Evolutionary conservation across 2,113 vertebrate genomes (phyloP).

Genomic region (Dryoscopus gambensis): DNA sequence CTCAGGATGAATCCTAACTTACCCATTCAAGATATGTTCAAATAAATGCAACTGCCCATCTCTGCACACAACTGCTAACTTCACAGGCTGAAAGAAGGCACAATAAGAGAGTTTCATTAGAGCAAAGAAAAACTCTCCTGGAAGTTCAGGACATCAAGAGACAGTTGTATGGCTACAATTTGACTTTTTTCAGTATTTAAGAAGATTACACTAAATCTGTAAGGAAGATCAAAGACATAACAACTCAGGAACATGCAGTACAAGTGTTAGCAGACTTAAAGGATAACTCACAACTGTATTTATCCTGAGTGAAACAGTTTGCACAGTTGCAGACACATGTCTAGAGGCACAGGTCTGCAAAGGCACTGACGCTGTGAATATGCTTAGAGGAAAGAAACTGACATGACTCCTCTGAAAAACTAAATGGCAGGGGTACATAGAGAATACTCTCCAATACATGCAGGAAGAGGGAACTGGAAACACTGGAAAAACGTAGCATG

Average conservation of each 20-base stretch:
- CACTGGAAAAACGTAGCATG: neutral
- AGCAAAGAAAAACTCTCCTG: neutral
- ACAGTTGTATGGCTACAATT: neutral
- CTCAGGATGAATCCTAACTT: conserved; percentile 56
- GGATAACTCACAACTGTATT: neutral
- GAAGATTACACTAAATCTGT: neutral
- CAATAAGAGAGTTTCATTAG: neutral
- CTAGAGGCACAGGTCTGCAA: neutral
- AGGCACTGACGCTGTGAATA: neutral
- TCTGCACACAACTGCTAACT: conserved; percentile 91
- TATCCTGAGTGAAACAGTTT: neutral
- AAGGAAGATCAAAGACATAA: neutral
- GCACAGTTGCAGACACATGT: neutral
- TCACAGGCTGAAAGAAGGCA: conserved; percentile 83
- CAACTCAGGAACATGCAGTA: neutral
- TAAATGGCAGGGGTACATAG: neutral
- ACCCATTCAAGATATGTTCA: conserved; percentile 98
- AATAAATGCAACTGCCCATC: conserved; percentile 96
- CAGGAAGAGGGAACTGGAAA: neutral
- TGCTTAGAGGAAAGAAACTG: neutral
- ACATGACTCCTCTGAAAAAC: neutral
- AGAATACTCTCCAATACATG: neutral
- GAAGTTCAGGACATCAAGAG: neutral
- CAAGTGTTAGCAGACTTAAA: neutral
- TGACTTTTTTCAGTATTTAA: neutral